Evolutionary conservation across 2,113 vertebrate genomes (phyloP).

Genomic region (Rhinogobius similis): DNA sequence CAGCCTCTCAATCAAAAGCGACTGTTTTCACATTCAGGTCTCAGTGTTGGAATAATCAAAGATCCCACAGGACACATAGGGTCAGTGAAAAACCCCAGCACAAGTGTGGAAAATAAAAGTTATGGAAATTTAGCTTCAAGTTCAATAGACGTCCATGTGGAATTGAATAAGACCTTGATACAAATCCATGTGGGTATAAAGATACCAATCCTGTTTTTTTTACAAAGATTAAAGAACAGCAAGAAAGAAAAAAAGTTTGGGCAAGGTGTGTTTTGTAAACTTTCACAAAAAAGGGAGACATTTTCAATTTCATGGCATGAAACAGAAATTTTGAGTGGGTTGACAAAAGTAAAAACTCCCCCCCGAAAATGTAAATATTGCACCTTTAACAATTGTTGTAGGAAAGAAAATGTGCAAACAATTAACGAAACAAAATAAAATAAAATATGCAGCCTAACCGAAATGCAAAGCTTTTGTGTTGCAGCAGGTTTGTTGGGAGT

Average conservation of each 20-base stretch:
- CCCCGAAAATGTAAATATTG: too few relatives aligned
- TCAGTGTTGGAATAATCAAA: constrained; percentile 66
- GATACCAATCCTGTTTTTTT: constrained; percentile 23
- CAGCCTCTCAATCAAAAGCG: constrained; percentile 67
- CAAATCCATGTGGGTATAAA: constrained; percentile 40
- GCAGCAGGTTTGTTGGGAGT: neutral
- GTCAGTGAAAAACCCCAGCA: neutral
- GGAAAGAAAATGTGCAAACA: neutral
- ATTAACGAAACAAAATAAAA: too few relatives aligned
- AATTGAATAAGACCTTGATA: constrained; percentile 38
- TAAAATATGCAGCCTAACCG: too few relatives aligned
- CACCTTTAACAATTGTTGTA: neutral
- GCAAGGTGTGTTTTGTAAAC: neutral
- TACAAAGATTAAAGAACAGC: constrained; percentile 16
- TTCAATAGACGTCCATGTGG: constrained; percentile 57
- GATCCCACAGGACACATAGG: constrained; percentile 50
- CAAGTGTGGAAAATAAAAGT: constrained; percentile 64
- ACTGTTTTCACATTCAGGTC: constrained; percentile 65
- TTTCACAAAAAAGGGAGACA: neutral
- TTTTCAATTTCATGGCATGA: neutral
- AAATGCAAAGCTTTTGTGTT: neutral
- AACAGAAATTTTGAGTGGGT: neutral
- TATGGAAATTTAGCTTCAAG: constrained; percentile 65
- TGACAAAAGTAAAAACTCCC: too few relatives aligned
- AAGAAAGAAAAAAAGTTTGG: neutral